A percentile compares a stretch with the other conserved stretches of the same genome.
Conservation (phyloP, 2,888 invertebrate genomes). For the Agonopterix subpropinquella region DNA sequence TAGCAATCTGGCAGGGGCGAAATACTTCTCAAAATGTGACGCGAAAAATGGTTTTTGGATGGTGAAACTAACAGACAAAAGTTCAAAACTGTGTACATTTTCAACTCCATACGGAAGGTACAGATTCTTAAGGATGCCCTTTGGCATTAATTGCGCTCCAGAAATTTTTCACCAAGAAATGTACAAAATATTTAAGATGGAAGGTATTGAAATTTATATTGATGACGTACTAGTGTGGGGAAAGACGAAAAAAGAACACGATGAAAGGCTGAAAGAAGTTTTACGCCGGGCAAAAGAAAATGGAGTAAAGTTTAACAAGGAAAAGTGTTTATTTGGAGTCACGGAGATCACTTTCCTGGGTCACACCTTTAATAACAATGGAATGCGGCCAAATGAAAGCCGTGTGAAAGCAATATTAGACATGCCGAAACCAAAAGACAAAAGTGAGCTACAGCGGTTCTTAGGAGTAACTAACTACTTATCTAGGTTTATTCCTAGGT, state of each 20-base stretch:
- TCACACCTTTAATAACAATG: slow-evolving; percentile 2
- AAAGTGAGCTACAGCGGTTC: slow-evolving; percentile 3
- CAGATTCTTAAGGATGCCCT: slow-evolving; percentile 9
- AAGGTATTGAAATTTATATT: slow-evolving; percentile 6
- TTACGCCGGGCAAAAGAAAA: not conserved
- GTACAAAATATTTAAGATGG: slow-evolving; percentile 9
- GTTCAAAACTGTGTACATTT: slow-evolving; percentile 10
- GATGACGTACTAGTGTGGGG: slow-evolving; percentile 8
- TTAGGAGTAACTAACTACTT: slow-evolving; percentile 3
- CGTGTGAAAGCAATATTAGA: not conserved
- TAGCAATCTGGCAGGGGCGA: slow-evolving; percentile 9
- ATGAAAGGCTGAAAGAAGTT: slow-evolving; percentile 5
- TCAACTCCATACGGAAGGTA: slow-evolving; percentile 8
- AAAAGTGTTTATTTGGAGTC: slow-evolving; percentile 2
- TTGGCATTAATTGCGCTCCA: slow-evolving; percentile 7
- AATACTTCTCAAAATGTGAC: slow-evolving; percentile 9
- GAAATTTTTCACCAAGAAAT: slow-evolving; percentile 12
- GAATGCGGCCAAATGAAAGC: slow-evolving; percentile 2
- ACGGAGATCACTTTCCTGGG: slow-evolving; percentile 4
- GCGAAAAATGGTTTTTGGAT: slow-evolving; percentile 12
- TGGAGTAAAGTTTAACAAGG: slow-evolving; percentile 7
- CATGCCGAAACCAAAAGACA: not conserved
- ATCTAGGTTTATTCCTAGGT: slow-evolving; percentile 4
- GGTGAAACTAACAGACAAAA: slow-evolving; percentile 5
- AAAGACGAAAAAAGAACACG: slow-evolving; percentile 7